phyloP scores from a whole-genome alignment of 53 echinoderm and acorn worm species.

The Mesocentrotus franciscanus region DNA sequence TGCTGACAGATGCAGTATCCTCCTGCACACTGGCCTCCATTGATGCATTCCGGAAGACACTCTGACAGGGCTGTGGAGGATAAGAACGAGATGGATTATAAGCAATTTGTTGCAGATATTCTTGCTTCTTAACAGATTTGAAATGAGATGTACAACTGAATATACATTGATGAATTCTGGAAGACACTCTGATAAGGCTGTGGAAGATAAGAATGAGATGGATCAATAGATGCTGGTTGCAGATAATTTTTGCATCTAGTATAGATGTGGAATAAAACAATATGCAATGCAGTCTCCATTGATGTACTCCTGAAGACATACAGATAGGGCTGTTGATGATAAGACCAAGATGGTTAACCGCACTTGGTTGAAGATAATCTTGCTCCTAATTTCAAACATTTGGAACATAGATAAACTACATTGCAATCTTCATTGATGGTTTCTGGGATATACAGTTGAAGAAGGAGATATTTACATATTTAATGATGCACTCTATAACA shows the following conservation, averaged over 20 bases:
- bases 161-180: conserved; percentile 4
- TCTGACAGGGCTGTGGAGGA: conserved; percentile 47
- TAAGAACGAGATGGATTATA: conserved; percentile 12
- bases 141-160: background rate
- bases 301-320: background rate
- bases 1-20: conserved; percentile 76
- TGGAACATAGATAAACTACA: no score
- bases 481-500: background rate
- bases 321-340: background rate
- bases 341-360: background rate
- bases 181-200: background rate
- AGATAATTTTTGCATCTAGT: background rate
- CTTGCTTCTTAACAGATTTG: background rate
- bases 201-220: background rate
- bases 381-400: no score
- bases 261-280: no score
- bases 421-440: no score
- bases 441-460: no score
- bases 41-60: conserved; percentile 73
- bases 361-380: no score
- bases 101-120: background rate
- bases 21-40: conserved; percentile 78
- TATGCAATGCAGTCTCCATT: background rate
- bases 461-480: no score
- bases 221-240: background rate